A percentile compares a stretch with the other conserved stretches of the same genome.
Evolutionary conservation across 64 coral and sea anemone species (phyloP).

Genomic region (Stichodactyla helianthus): DNA sequence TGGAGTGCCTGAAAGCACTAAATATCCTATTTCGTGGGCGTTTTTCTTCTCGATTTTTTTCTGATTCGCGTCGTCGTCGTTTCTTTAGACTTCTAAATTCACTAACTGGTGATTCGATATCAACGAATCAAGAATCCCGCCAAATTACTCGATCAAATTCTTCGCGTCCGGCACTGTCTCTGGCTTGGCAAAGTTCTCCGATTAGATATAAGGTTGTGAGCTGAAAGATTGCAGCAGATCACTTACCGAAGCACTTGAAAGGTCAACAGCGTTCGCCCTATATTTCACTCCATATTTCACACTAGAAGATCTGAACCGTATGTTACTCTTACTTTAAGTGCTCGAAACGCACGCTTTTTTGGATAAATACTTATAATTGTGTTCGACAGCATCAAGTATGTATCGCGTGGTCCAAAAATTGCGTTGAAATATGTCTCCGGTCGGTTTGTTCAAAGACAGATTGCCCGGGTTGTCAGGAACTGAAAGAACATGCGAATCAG

Average conservation of each 20-base stretch:
- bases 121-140: background rate
- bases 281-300: conserved; percentile 30
- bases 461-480: background rate
- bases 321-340: background rate
- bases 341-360: conserved; percentile 1
- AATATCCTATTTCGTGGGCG: background rate
- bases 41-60: background rate
- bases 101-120: background rate
- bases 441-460: conserved; percentile 9
- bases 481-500: background rate
- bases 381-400: background rate
- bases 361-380: background rate
- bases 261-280: conserved; percentile 29
- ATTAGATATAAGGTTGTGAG: conserved; percentile 22
- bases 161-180: background rate
- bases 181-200: background rate
- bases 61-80: background rate
- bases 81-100: background rate
- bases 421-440: conserved; percentile 9
- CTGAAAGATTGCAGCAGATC: conserved; percentile 22
- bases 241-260: conserved; percentile 29
- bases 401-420: background rate
- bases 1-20: background rate
- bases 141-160: background rate
- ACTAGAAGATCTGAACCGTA: conserved; percentile 18